These are phyloP conservation scores for Geopemphigus sp. DNA, from an alignment of 1,140 invertebrate species.

Conservation along the genomic window DNA sequence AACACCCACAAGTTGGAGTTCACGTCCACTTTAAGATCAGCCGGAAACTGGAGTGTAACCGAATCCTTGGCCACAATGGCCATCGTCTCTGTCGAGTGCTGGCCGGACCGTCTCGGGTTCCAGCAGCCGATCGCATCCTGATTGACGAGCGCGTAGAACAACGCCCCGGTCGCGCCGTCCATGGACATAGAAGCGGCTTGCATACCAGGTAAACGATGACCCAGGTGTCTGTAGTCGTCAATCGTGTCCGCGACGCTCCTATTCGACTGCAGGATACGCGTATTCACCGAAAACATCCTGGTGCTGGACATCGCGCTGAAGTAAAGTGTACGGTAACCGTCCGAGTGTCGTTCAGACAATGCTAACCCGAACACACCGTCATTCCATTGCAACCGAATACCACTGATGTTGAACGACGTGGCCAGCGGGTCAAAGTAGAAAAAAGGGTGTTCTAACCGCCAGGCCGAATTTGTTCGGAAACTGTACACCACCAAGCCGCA, in stretches of 20 bases:
- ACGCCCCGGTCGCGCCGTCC: constrained; percentile 68
- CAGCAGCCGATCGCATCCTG: constrained; percentile 75
- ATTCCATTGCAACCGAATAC: constrained; percentile 69
- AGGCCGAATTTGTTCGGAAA: constrained; percentile 68
- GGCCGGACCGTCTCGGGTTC: constrained; percentile 60
- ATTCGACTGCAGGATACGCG: constrained; percentile 65
- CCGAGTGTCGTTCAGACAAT: constrained; percentile 58
- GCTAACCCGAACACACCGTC: constrained; percentile 73
- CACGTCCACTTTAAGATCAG: constrained; percentile 72
- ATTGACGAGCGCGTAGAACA: constrained; percentile 74
- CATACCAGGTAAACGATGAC: constrained; percentile 64
- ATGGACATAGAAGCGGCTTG: constrained; percentile 74
- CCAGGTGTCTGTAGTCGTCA: constrained; percentile 68
- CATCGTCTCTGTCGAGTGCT: constrained; percentile 53
- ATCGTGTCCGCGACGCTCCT: constrained; percentile 61
- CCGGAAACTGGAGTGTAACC: constrained; percentile 72
- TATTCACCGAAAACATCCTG: constrained; percentile 64
- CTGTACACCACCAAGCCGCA: constrained; percentile 73
- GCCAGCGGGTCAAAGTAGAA: constrained; percentile 77
- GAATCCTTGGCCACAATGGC: constrained; percentile 72
- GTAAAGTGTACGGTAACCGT: constrained; percentile 68
- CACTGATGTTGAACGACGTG: constrained; percentile 68
- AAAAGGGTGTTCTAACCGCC: constrained; percentile 73
- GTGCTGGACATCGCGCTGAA: constrained; percentile 74
- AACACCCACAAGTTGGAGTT: constrained; percentile 68